Evolutionary conservation across 2,113 vertebrate species (phyloP), one percentile per base, ranked within the genome.

Genomic region (Pelusios castaneus): DNA sequence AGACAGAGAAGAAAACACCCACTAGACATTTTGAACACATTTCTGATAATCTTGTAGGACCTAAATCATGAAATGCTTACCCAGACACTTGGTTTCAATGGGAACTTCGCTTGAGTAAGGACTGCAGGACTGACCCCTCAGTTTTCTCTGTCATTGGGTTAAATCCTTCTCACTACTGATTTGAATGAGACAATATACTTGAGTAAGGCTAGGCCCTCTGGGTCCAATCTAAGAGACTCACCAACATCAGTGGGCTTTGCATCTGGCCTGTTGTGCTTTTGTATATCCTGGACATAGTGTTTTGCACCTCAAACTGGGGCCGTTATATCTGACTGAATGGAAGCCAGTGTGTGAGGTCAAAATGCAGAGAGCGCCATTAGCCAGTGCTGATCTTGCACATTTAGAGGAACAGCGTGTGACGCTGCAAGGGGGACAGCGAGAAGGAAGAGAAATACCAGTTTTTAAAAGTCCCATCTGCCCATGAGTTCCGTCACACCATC

Each of bases 11-110:
- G 54, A 41, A 89, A 95, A 80, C 79, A 77, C 78, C 45, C 76
- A 82, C 55, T 88, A 89, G 88, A 91, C 80, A 47, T 0, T 1
- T 5, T 17, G 52, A 92, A 80, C 82, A 81, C 27, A 0, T 0
- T 0, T 78, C 51, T 29, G 81, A 34, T 51, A 0, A 0, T 58
- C 41, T 76, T 45, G 43, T 29, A 43, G 41, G 73, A 76, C 10
- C 41, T 25, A 0, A 38, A 13, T 54, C 51, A 43, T 8, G 25
- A 3, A 55, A 79, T 77, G 67, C 80, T 79, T n/a, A 54, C 58
- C 49, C 67, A 82, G 13, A n/a, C n/a, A n/a, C n/a, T 24, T 78
- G 90, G 63, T 63, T 85, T 73, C 78, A 43, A n/a, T 8, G 25
- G 19, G 76, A 80, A 27, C 70, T 54, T 82, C 51, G 27, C 75